These are phyloP conservation scores for Cosmia trapezina DNA, from an alignment of 2,888 invertebrate species.

Conservation along the genomic window DNA sequence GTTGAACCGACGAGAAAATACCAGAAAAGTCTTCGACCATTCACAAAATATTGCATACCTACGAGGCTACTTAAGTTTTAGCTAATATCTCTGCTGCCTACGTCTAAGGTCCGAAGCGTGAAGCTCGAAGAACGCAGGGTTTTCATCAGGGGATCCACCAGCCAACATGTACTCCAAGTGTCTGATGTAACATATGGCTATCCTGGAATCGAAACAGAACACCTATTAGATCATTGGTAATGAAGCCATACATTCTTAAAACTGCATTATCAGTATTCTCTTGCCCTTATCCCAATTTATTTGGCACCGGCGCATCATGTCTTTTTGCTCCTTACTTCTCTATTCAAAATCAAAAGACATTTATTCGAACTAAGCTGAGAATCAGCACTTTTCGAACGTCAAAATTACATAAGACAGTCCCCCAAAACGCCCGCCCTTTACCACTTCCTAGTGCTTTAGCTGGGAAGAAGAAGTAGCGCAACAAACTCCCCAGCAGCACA, in stretches of 20 bases:
- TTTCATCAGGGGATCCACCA: constrained; percentile 81
- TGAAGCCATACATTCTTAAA: neutral
- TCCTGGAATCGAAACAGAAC: constrained; percentile 80
- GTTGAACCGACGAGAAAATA: neutral
- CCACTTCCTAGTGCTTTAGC: no score
- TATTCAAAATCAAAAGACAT: no score
- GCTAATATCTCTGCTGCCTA: constrained; percentile 74
- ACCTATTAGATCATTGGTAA: neutral
- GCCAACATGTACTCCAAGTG: constrained; percentile 92
- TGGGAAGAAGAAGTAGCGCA: no score
- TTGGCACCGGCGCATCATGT: neutral
- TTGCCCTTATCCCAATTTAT: neutral
- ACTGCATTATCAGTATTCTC: neutral
- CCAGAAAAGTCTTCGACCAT: neutral
- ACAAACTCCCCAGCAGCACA: no score
- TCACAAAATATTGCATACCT: neutral
- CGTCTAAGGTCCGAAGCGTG: constrained; percentile 78
- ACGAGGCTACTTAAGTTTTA: neutral
- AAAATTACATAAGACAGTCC: no score
- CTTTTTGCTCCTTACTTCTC: no score
- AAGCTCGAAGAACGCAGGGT: constrained; percentile 79
- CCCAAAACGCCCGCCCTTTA: no score
- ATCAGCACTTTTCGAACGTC: no score
- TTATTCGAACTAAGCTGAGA: no score
- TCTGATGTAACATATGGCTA: constrained; percentile 94